Percentiles rank a stretch among this genome's conserved stretches.
These are phyloP conservation scores for Drosophila suboccidentalis DNA, from an alignment of 2,888 invertebrate genomes.

Conservation along the genomic window DNA sequence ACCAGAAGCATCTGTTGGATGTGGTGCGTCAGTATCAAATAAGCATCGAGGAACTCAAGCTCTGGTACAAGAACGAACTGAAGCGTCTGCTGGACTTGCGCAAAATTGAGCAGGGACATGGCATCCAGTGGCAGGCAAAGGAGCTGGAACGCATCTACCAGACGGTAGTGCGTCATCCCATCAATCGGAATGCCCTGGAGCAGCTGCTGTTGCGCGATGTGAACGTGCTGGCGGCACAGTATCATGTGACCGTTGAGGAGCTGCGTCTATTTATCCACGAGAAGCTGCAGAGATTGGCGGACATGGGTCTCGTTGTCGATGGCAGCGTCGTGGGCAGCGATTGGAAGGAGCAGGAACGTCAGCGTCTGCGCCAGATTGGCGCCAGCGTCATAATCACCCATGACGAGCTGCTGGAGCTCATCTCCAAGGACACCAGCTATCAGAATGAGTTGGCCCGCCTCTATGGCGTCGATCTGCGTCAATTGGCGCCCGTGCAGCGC, in stretches of 20 bases:
- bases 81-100: constrained; percentile 70
- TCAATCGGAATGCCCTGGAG: constrained; percentile 69
- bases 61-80: constrained; percentile 81
- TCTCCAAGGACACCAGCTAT: constrained; percentile 70
- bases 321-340: constrained; percentile 17
- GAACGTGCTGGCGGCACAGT: constrained; percentile 57
- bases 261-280: constrained; percentile 77
- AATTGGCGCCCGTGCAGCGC: constrained; percentile 76
- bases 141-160: constrained; percentile 80
- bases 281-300: constrained; percentile 74
- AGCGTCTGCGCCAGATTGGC: constrained; percentile 78
- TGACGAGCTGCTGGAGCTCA: constrained; percentile 77
- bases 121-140: constrained; percentile 76
- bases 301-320: constrained; percentile 71
- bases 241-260: constrained; percentile 75
- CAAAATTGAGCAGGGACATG: constrained; percentile 67
- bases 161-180: constrained; percentile 63
- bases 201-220: constrained; percentile 61
- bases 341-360: constrained; percentile 79
- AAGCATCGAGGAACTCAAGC: constrained; percentile 70
- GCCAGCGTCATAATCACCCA: constrained; percentile 75
- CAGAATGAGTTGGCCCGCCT: constrained; percentile 72
- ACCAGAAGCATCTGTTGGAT: constrained; percentile 69
- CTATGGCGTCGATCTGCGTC: constrained; percentile 68
- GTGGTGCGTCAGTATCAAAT: constrained; percentile 75